Conservation (phyloP, 2,113 vertebrate genomes). For the Cottus gobio region DNA sequence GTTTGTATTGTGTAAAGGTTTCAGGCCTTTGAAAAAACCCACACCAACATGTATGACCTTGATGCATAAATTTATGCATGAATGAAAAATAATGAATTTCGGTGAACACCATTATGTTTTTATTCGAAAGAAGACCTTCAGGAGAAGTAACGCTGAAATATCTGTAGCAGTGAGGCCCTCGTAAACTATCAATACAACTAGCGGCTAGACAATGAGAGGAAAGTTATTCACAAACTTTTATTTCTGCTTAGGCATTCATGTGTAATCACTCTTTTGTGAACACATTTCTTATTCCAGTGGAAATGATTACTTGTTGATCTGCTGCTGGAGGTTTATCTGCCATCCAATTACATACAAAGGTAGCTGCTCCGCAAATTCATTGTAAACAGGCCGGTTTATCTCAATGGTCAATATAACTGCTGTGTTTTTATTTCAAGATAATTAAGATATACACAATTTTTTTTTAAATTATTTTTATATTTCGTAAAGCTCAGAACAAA, state of each 20-base stretch:
- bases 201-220: not conserved
- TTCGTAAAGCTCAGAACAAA: not conserved
- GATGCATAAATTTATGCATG: not conserved
- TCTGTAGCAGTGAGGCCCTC: not conserved
- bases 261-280: not conserved
- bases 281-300: not conserved
- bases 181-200: not conserved
- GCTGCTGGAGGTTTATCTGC: not conserved
- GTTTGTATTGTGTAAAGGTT: not conserved
- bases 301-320: not conserved
- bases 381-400: constrained; percentile 13
- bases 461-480: no score
- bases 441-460: constrained; percentile 15
- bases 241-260: not conserved
- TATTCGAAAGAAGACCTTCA: constrained; percentile 14
- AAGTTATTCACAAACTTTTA: constrained; percentile 1
- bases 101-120: constrained; percentile 3
- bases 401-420: not conserved
- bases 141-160: constrained; percentile 2
- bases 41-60: not conserved
- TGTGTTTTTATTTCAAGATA: constrained; percentile 18
- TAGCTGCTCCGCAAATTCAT: constrained; percentile 9
- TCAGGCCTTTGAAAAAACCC: not conserved
- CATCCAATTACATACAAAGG: constrained; percentile 9
- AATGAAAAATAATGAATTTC: constrained; percentile 17